Base-by-base conservation (phyloP, 1,140 invertebrate genomes). In the Drosophila willistoni region DNA sequence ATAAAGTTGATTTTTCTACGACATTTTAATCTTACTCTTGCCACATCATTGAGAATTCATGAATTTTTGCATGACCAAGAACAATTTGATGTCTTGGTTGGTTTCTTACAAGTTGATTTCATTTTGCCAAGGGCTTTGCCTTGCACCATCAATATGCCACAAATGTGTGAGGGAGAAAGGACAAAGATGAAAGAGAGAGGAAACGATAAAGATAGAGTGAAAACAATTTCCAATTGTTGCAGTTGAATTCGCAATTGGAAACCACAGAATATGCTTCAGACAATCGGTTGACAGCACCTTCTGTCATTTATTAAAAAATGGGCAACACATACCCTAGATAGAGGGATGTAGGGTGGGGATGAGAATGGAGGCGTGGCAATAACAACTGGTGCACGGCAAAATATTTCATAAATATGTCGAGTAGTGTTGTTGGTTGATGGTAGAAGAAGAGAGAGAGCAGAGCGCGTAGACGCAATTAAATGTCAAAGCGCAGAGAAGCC, bases 331-430 rank as follows among this genome's bases (percentile, higher is more conserved):
- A 29, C 34, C 3, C n/a, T 36, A 36, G 2, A 36, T 2, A 36
- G 9, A 12, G 2, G 10, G 12, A 14, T 5, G 17, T n/a, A n/a
- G 22, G 60, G 39, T 1, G n/a, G 36, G 19, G 34, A 3, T 2
- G 4, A 17, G 51, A 17, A 17, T 64, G 22, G 22, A 47, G 39
- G 39, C 41, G 55, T 60, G 71, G 72, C 71, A 75, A 47, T 47
- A 47, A 47, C 44, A 47, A 47, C 44, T 55, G 54, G 54, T 56
- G 54, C 54, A 56, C 25, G 56, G 34, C 76, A 77, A 70, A 76
- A 76, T 69, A 77, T 77, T 77, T 77, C 73, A 77, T 77, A 77
- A 77, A 69, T 54, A 70, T 64, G 59, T 73, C 60, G 73, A 61
- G 60, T 55, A 36, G 29, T 29, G 6, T 6, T 29, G 6, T 29